phyloP scores from a whole-genome alignment of 2,888 invertebrate species.

The Drosophila merina region DNA sequence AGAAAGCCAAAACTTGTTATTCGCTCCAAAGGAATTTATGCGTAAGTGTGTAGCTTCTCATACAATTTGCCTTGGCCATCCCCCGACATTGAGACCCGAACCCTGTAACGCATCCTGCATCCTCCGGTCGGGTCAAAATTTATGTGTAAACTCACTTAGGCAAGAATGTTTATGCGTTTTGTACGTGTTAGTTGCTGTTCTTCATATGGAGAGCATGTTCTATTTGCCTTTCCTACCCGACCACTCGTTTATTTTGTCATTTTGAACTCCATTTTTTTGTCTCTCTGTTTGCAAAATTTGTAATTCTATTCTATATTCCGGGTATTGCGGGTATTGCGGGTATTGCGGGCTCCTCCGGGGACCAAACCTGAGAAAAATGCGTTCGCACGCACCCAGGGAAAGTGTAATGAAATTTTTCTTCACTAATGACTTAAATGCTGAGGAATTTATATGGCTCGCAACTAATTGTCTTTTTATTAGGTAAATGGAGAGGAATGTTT shows the following conservation, averaged over 20 bases:
- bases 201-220: slow-evolving; percentile 57
- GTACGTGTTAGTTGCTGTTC: slow-evolving; percentile 78
- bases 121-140: slow-evolving; percentile 75
- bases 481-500: slow-evolving; percentile 42
- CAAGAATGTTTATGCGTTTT: slow-evolving; percentile 82
- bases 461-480: slow-evolving; percentile 69
- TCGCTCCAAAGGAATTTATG: slow-evolving; percentile 18
- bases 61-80: slow-evolving; percentile 2
- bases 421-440: slow-evolving; percentile 72
- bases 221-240: slow-evolving; percentile 4
- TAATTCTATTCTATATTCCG: slow-evolving; percentile 44
- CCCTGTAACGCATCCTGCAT: slow-evolving; percentile 58
- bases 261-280: slow-evolving; percentile 49
- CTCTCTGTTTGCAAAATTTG: slow-evolving; percentile 49
- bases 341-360: slow-evolving; percentile 24
- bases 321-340: not conserved
- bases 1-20: slow-evolving; percentile 26
- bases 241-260: slow-evolving; percentile 70
- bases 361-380: slow-evolving; percentile 16
- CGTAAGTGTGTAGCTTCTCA: slow-evolving; percentile 26
- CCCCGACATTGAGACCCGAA: slow-evolving; percentile 5
- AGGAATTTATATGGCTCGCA: slow-evolving; percentile 63
- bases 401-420: slow-evolving; percentile 73
- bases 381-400: slow-evolving; percentile 40
- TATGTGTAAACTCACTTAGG: slow-evolving; percentile 82